These are phyloP conservation scores for Perdix hodgsoniae DNA, from an alignment of 2,797 vertebrate genomes.

Conservation along the genomic window DNA sequence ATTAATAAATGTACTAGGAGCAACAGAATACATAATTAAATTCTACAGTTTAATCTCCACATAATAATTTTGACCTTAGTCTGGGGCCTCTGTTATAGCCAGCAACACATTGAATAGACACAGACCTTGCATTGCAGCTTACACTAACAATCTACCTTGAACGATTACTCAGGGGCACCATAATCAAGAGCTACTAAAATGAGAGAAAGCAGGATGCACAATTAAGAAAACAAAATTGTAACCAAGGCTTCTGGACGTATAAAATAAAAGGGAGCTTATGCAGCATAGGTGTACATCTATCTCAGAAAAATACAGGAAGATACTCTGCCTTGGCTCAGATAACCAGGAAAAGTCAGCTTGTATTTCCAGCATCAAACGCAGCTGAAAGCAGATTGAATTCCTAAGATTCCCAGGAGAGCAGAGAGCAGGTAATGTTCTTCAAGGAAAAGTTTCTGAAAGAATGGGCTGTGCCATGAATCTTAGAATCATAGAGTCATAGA, in stretches of 20 bases:
- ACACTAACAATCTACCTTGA: constrained; percentile 52
- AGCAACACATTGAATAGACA: constrained; percentile 62
- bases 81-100: constrained; percentile 80
- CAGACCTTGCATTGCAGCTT: constrained; percentile 43
- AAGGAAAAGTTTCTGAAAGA: background rate
- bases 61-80: constrained; percentile 89
- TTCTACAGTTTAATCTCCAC: constrained; percentile 94
- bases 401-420: background rate
- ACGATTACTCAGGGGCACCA: constrained; percentile 9
- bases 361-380: background rate
- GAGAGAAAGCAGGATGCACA: constrained; percentile 33
- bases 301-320: background rate
- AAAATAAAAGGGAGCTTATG: background rate
- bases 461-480: fast-evolving
- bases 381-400: background rate
- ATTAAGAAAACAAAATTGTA: constrained; percentile 45
- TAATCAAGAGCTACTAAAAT: constrained; percentile 52
- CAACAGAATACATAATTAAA: constrained; percentile 92
- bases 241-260: background rate
- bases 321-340: background rate
- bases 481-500: too few relatives aligned
- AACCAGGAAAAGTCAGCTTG: background rate
- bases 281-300: background rate
- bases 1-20: constrained; percentile 85
- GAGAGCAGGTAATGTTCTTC: background rate